Evolutionary conservation across 1,140 invertebrate genomes (phyloP), one percentile per base, ranked within the genome.

Genomic region (Mya arenaria): DNA sequence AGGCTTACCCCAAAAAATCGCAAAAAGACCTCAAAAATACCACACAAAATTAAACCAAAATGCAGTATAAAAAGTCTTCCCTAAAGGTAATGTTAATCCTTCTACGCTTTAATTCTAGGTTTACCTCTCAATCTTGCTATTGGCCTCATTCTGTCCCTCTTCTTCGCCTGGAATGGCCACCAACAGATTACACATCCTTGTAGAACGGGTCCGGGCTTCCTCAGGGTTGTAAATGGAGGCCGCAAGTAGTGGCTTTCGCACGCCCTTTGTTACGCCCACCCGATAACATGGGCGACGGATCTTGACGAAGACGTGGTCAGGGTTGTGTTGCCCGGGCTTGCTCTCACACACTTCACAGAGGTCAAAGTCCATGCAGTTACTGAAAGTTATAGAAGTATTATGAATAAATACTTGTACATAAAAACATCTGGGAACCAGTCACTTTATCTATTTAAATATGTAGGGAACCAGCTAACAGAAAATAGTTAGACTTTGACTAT

Each of bases 281-380:
- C 69, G 62, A 6, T 30, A 28, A n/a, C 84, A 84, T 25, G 90
- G 90, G 44, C 86, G 65, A 13, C 88, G 82, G n/a, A 93, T 87
- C 84, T 92, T 92, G 23, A 92, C 48, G 62, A 93, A 92, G 3
- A 90, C 87, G 71, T 93, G 92, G 37, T 85, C 81, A 23, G 83
- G 60, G 48, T 91, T 80, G 65, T 92, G 91, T n/a, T 90, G 66
- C 19, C 86, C 86, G 8, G 87, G 73, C 8, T 88, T 81, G 28
- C 66, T 82, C 77, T 92, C 91, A 85, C 92, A 93, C 8, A 87
- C 66, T 74, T 90, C 89, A 84, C 92, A 93, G n/a, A 93, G 86
- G 83, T 93, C 91, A 83, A 90, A 93, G 71, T 93, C 89, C 1
- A 81, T 34, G 86, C 92, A 93, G 48, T 91, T 90, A 8, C 90